Evolutionary conservation across 1,140 invertebrate species (phyloP), one percentile per base, ranked within the genome.

Genomic region (Drosophila malerkotliana): DNA sequence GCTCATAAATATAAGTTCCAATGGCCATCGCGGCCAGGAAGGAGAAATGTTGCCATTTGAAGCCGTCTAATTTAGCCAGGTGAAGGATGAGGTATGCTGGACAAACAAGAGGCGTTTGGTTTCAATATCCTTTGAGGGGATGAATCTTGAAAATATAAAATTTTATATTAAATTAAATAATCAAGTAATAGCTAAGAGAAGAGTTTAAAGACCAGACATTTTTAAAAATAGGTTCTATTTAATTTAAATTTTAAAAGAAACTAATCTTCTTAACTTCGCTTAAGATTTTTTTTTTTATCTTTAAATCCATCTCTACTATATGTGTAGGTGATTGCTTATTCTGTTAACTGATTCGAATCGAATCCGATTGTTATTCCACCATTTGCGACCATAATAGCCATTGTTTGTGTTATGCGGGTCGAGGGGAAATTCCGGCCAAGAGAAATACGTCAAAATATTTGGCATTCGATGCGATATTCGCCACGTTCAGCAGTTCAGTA

Each of bases 401-500:
- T 78, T 72, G 57, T 80, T 54, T 75, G 66, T 44, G 26, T 48
- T 32, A 18, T 51, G 61, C 8, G 30, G 24, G 8, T 14, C 37
- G 18, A 15, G 59, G 14, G 4, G 24, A 18, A 30, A 21, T 45
- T 39, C 57, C 51, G 18, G 24, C 28, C 45, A 61, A 66, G 61
- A 64, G 83, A 88, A 83, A 88, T 83, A 89, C 83, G 76, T 88
- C 83, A 88, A 88, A 88, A 88, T 88, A 88, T 88, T 88, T 88
- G 83, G 79, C 84, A 83, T 88, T 88, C 83, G 83, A 88, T 88
- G 83, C 66, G 60, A 53, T 44, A 26, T 79, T 79, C 67, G 41
- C 67, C 67, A 72, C 75, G 59, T 57, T 67, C 72, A 49, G 63
- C 48, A 56, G 32, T 15, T 41, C 12, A 8, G 32, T 66, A 28